Percentiles rank a stretch among this genome's conserved stretches.
Conservation (phyloP, 2,113 vertebrate species). For the Motacilla tschutschensis region DNA sequence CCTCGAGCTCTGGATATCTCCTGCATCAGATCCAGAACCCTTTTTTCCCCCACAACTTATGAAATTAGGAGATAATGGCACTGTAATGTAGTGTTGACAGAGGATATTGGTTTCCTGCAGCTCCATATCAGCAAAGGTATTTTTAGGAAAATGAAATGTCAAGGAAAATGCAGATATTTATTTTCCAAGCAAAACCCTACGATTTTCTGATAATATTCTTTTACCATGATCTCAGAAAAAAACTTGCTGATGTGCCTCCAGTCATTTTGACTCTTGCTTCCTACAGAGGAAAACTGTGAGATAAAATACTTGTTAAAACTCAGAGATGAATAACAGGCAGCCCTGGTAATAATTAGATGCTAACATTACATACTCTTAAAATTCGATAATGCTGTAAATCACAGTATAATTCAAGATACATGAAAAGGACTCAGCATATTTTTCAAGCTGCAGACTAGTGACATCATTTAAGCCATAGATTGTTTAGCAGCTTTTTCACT, state of each 20-base stretch:
- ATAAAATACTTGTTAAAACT: not conserved
- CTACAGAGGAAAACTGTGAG: not conserved
- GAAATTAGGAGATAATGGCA: constrained; percentile 48
- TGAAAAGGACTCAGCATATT: not conserved
- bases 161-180: constrained; percentile 33
- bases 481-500: not conserved
- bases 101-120: constrained; percentile 5
- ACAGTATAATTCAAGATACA: not conserved
- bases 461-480: not conserved
- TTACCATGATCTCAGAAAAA: not conserved
- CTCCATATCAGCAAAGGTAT: constrained; percentile 13
- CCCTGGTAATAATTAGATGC: not conserved
- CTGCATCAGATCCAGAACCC: not conserved
- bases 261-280: not conserved
- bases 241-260: not conserved
- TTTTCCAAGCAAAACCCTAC: not conserved
- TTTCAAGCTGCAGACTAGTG: not conserved
- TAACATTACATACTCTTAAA: not conserved
- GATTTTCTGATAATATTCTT: constrained; percentile 4
- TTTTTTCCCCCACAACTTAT: not conserved
- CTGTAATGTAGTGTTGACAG: not conserved
- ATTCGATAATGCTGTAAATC: not conserved
- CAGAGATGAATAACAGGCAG: not conserved
- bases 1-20: not conserved
- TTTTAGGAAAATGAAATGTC: constrained; percentile 47